A percentile compares a stretch with the other conserved stretches of the same genome.
Conservation (phyloP, 2,113 vertebrate genomes). For the Acrocephalus arundinaceus region DNA sequence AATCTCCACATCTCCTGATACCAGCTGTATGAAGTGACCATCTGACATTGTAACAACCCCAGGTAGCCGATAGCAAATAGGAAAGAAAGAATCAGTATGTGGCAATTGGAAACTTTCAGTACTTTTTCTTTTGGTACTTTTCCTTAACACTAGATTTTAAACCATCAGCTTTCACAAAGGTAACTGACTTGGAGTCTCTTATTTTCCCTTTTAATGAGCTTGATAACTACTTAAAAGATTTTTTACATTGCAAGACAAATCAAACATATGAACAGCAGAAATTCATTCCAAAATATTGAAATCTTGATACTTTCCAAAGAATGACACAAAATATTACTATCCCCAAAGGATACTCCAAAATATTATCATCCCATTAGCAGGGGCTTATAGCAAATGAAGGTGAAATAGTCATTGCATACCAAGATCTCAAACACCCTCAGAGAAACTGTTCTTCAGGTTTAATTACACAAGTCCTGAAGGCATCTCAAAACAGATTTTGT, state of each 20-base stretch:
- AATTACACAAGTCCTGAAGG: not conserved
- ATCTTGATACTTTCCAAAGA: not conserved
- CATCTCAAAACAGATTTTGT: not conserved
- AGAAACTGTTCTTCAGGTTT: not conserved
- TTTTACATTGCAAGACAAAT: not conserved
- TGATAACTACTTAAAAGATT: not conserved
- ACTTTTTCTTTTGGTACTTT: conserved; percentile 42
- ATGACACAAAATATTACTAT: not conserved
- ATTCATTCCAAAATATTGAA: not conserved
- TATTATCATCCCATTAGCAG: not conserved
- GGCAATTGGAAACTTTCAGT: not conserved
- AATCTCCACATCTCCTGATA: conserved; percentile 36
- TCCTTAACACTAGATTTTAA: conserved; percentile 50
- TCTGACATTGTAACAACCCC: not conserved
- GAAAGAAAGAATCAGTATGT: conserved; percentile 60
- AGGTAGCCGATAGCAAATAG: conserved; percentile 40
- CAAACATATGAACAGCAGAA: not conserved
- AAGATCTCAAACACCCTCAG: not conserved
- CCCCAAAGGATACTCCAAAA: not conserved
- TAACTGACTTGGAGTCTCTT: conserved; percentile 30
- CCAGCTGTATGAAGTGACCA: not conserved
- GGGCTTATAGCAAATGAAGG: not conserved
- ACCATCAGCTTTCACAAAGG: conserved; percentile 21
- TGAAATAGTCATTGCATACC: not conserved
- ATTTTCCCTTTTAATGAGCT: conserved; percentile 29